Conservation (phyloP, 1,140 invertebrate genomes). For the Spodoptera frugiperda region DNA sequence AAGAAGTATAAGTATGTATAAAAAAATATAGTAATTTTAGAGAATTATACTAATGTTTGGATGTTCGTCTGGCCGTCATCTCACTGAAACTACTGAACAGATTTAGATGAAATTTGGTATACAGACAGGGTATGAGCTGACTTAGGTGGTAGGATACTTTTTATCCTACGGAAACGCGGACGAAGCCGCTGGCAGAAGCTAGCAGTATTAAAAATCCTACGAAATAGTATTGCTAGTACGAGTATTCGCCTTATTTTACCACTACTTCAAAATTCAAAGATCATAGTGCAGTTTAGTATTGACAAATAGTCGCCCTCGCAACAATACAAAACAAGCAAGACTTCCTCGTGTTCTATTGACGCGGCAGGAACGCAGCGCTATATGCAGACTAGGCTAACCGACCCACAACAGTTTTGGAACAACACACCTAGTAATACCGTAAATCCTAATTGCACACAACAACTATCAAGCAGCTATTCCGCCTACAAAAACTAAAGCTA, state of each 20-base stretch:
- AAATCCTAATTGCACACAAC: slow-evolving; percentile 38
- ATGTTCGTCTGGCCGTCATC: too few species aligned
- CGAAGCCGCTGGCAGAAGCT: too few species aligned
- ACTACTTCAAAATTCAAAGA: background rate
- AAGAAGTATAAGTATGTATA: too few species aligned
- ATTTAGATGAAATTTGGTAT: too few species aligned
- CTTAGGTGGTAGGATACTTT: too few species aligned
- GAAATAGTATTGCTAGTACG: background rate
- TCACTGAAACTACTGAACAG: too few species aligned
- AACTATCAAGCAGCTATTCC: slow-evolving; percentile 20
- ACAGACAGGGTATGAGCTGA: too few species aligned
- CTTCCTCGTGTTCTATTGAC: slow-evolving; percentile 34
- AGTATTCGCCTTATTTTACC: too few species aligned
- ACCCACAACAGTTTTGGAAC: slow-evolving; percentile 2
- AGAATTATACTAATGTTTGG: too few species aligned
- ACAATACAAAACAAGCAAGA: slow-evolving; percentile 5
- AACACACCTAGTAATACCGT: slow-evolving; percentile 18
- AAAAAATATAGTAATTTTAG: too few species aligned
- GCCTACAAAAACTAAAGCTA: slow-evolving; percentile 31
- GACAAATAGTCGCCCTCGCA: background rate
- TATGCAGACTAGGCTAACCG: slow-evolving; percentile 28
- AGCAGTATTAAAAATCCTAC: too few species aligned
- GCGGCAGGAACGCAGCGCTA: slow-evolving; percentile 28
- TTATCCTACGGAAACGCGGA: too few species aligned
- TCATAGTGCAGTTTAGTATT: background rate